Evolutionary conservation across 30 jellyfish, hydroid and myxozoan species (phyloP).

Genomic region (Phacellophora camtschatica): DNA sequence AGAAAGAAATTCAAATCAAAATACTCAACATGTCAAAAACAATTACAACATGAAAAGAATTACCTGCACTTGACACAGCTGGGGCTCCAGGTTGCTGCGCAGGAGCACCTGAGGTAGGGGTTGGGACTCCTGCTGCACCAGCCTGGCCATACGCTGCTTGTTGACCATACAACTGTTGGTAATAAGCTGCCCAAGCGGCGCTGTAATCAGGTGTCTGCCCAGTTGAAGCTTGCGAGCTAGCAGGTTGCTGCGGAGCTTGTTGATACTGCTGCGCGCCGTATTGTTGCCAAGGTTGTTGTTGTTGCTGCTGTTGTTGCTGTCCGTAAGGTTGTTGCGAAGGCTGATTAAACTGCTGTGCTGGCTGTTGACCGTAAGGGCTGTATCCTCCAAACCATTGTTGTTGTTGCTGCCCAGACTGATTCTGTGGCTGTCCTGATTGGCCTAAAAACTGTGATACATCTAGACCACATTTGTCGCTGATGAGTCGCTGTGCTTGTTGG

Average conservation of each 20-base stretch:
- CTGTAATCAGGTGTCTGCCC: constrained; percentile 61
- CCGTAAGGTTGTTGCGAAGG: constrained; percentile 72
- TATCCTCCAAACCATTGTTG: constrained; percentile 65
- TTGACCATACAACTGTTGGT: constrained; percentile 73
- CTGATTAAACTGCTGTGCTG: constrained; percentile 78
- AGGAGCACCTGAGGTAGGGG: constrained; percentile 66
- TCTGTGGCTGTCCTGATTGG: constrained; percentile 19
- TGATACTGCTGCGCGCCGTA: constrained; percentile 58
- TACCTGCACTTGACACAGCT: constrained; percentile 58
- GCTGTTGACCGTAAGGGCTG: constrained; percentile 78
- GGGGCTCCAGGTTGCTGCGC: constrained; percentile 44
- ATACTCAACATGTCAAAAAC: too few species aligned
- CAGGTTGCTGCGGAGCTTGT: constrained; percentile 70
- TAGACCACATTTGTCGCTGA: constrained; percentile 88
- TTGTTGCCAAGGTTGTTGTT: constrained; percentile 70
- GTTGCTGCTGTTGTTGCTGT: constrained; percentile 65
- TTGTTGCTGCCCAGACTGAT: constrained; percentile 51
- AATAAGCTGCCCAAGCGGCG: constrained; percentile 93
- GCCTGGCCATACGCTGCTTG: constrained; percentile 74
- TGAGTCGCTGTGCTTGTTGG: constrained; percentile 81
- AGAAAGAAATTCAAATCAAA: too few species aligned
- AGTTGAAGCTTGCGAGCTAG: constrained; percentile 42
- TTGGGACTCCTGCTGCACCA: constrained; percentile 57
- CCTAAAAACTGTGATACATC: constrained; percentile 37
- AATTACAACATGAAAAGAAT: too few species aligned